Evolutionary conservation across 1,140 invertebrate species (phyloP).

Genomic region (Drosophila grimshawi): DNA sequence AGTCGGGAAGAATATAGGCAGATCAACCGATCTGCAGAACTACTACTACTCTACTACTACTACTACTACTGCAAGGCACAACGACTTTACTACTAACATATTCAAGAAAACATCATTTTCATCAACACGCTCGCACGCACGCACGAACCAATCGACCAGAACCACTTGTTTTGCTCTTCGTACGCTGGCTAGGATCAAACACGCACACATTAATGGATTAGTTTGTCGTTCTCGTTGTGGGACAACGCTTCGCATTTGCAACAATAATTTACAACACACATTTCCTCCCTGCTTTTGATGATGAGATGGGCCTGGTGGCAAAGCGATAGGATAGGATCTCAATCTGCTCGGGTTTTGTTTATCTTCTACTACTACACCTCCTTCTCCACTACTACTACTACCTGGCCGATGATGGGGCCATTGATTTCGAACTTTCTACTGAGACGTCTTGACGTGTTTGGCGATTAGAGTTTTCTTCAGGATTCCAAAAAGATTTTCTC

Average conservation of each 20-base stretch:
- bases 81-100: constrained; percentile 39
- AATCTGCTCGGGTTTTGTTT: constrained; percentile 19
- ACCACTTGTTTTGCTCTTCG: constrained; percentile 32
- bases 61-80: constrained; percentile 9
- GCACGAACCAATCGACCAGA: constrained; percentile 10
- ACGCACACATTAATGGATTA: constrained; percentile 18
- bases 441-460: constrained; percentile 6
- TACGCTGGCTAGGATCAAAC: constrained; percentile 19
- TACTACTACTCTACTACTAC: constrained; percentile 2
- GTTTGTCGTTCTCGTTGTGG: constrained; percentile 21
- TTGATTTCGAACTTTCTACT: constrained; percentile 18
- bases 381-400: constrained; percentile 3
- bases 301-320: constrained; percentile 27
- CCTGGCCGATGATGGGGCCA: constrained; percentile 6
- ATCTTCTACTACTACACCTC: constrained; percentile 19
- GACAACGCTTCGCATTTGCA: constrained; percentile 37
- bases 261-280: constrained; percentile 11
- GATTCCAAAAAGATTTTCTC: constrained; percentile 6
- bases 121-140: constrained; percentile 46
- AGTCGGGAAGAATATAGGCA: constrained; percentile 10
- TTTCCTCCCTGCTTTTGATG: constrained; percentile 24
- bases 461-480: constrained; percentile 23
- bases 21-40: constrained; percentile 25
- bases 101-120: constrained; percentile 43
- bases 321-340: constrained; percentile 35